Evolutionary conservation across 2,113 vertebrate species (phyloP), one percentile per base, ranked within the genome.

Genomic region (Psilopogon haemacephalus): DNA sequence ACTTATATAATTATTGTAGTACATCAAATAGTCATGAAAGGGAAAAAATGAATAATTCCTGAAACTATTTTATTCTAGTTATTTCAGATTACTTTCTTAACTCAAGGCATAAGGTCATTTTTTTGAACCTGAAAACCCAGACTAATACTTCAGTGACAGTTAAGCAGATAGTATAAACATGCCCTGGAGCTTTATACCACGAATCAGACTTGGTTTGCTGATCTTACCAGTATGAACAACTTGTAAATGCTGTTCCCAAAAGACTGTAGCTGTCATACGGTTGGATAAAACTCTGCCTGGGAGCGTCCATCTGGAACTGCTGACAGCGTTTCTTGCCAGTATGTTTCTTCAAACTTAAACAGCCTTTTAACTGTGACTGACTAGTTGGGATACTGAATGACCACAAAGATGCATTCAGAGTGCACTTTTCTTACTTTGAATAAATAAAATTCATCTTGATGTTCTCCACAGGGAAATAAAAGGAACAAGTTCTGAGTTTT

Each of bases 161-260:
- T 91, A 96, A 91, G 93, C 42, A 88, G 84, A 93, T 42, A 92
- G 82, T 74, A 89, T 96, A 94, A 95, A 85, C 85, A 86, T 71
- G 68, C 82, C 95, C 87, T 91, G 85, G 82, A 91, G 94, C 93
- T 94, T 96, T 94, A 24, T 91, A 84, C 72, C 87, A 94, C 52
- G 81, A 94, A 94, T 96, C 95, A 94, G 90, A 86, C 64, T 92
- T 87, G 68, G 85, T 95, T 96, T 96, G 83, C 84, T 92, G 89
- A 94, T 94, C 75, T 83, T 89, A 94, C 84, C 94, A 95, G 84
- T 89, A 96, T 74, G 93, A 96, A 89, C 93, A 95, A 87, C 87
- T 96, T 95, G 89, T 96, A 96, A 96, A 96, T 89, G 82, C 64
- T 77, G 89, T 33, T 96, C 95, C 93, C 95, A 73, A 89, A 92